Percentiles rank a stretch among this genome's conserved stretches.
Evolutionary conservation across 2,888 invertebrate genomes (phyloP).

Genomic region (Tenthredo scrophulariae): DNA sequence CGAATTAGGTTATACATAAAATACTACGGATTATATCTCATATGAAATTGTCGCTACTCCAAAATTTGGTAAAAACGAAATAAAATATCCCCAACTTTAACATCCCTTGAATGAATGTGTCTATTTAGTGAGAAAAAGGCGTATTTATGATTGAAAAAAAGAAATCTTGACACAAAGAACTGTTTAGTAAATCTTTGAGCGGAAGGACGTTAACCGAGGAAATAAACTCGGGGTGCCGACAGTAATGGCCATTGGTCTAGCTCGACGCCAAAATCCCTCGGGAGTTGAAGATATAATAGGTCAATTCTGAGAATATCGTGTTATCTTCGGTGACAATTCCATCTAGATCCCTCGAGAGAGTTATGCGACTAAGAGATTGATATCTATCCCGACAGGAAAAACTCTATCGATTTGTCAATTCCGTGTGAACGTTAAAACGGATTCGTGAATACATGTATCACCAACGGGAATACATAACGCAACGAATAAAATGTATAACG

Average conservation of each 20-base stretch:
- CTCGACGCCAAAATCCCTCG: constrained; percentile 10
- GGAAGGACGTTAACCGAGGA: constrained; percentile 8
- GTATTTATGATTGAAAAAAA: not conserved
- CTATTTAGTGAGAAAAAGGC: not conserved
- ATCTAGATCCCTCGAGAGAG: not conserved
- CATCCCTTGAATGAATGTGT: not conserved
- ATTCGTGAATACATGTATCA: not conserved
- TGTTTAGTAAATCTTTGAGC: constrained; percentile 26
- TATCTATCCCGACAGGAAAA: not conserved
- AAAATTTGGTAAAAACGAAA: not conserved
- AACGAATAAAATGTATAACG: not conserved
- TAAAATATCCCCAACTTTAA: not conserved
- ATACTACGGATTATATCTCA: not conserved
- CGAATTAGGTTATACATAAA: not conserved
- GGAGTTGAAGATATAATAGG: constrained; percentile 24
- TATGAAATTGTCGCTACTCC: not conserved
- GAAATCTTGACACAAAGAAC: not conserved
- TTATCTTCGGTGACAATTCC: constrained; percentile 25
- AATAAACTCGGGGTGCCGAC: constrained; percentile 22
- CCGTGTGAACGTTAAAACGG: not conserved
- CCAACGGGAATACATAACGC: not conserved
- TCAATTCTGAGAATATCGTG: constrained; percentile 41
- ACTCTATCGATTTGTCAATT: constrained; percentile 16
- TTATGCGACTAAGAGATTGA: constrained; percentile 10
- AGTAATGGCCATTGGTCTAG: constrained; percentile 30